Conservation (phyloP, 2,113 vertebrate genomes). For the Zosterops hypoxanthus region DNA sequence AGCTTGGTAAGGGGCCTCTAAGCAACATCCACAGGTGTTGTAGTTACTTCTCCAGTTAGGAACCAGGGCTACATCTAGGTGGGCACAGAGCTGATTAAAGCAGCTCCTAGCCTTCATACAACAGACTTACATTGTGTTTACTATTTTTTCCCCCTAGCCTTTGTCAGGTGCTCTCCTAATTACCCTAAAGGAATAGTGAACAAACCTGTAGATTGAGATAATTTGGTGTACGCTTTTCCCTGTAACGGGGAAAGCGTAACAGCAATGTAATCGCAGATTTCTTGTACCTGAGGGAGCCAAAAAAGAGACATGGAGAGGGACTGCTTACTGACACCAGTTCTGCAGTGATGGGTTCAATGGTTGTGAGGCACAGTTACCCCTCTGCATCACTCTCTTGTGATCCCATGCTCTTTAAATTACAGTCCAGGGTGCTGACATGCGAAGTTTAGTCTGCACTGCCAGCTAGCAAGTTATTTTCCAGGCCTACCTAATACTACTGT, state of each 20-base stretch:
- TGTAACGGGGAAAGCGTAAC: background rate
- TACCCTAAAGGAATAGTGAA: background rate
- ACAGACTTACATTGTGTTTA: accelerated
- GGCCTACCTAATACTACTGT: background rate
- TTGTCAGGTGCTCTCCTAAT: background rate
- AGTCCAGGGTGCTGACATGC: background rate
- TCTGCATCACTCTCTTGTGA: background rate
- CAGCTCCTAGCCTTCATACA: background rate
- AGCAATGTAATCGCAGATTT: background rate
- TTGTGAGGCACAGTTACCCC: accelerated
- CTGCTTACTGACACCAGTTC: background rate
- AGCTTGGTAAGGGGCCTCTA: background rate
- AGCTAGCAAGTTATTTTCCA: background rate
- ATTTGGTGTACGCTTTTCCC: background rate
- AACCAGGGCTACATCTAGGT: background rate
- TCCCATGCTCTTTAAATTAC: background rate
- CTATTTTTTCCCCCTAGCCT: accelerated
- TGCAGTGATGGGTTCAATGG: accelerated
- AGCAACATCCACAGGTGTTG: background rate
- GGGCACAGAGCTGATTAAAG: background rate
- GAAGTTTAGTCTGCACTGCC: background rate
- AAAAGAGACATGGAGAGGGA: background rate
- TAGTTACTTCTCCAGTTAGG: background rate
- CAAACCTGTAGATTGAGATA: background rate
- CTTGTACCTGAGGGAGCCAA: background rate